A percentile compares a stretch with the other conserved stretches of the same genome.
Conservation (phyloP, 2,888 invertebrate species). For the Melanostoma mellinum region DNA sequence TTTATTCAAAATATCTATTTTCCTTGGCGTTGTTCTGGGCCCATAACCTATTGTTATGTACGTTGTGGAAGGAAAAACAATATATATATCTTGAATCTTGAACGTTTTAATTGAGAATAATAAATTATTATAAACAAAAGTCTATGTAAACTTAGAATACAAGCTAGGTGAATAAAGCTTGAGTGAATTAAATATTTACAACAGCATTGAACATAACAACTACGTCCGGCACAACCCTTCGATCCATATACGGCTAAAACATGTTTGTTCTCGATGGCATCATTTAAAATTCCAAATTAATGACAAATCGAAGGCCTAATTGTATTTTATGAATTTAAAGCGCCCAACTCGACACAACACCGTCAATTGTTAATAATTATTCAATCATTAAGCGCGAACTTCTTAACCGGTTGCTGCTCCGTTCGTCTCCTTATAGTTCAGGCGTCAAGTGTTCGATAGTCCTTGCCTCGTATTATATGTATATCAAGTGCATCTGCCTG, state of each 20-base stretch:
- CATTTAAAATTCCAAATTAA: conserved; percentile 71
- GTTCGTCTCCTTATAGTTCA: conserved; percentile 3
- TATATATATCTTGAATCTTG: too few species aligned
- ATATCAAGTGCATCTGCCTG: not conserved
- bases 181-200: too few species aligned
- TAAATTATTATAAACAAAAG: too few species aligned
- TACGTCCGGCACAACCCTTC: conserved; percentile 7
- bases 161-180: too few species aligned
- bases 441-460: conserved; percentile 55
- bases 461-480: conserved; percentile 9
- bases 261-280: conserved; percentile 40
- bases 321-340: conserved; percentile 73
- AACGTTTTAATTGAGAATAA: too few species aligned
- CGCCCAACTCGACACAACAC: conserved; percentile 57
- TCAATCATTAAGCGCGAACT: conserved; percentile 70
- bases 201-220: not conserved
- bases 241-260: not conserved
- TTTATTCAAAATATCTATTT: too few species aligned
- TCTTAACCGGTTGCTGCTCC: conserved; percentile 22
- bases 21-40: too few species aligned
- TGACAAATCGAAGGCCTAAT: conserved; percentile 72
- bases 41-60: too few species aligned
- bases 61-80: too few species aligned
- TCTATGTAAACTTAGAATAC: too few species aligned
- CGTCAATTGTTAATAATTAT: conserved; percentile 72